phyloP scores from a whole-genome alignment of 2,113 vertebrate species.

The Anolis carolinensis region DNA sequence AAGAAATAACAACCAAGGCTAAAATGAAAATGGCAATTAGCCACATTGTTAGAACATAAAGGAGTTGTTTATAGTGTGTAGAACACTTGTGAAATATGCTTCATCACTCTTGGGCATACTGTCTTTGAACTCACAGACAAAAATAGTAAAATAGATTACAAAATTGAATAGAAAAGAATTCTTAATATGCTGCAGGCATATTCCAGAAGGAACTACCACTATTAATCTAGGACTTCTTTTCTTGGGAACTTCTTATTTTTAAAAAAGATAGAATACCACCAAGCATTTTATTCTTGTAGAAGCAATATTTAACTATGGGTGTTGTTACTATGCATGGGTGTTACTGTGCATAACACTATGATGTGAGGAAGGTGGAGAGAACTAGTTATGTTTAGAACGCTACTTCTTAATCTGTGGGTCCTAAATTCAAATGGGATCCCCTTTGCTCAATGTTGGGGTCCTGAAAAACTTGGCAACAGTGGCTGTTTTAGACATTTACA shows the following conservation, averaged over 20 bases:
- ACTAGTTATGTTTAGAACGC: background rate
- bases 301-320: too few relatives aligned
- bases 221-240: background rate
- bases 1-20: slow-evolving; percentile 53
- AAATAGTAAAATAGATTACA: slow-evolving; percentile 5
- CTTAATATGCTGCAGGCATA: background rate
- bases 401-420: too few relatives aligned
- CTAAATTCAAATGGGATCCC: too few relatives aligned
- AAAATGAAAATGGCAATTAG: slow-evolving; percentile 29
- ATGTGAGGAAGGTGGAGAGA: background rate
- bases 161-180: background rate
- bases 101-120: background rate
- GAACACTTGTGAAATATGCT: background rate
- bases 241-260: background rate
- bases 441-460: too few relatives aligned
- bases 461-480: too few relatives aligned
- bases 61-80: background rate
- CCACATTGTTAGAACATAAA: slow-evolving; percentile 7
- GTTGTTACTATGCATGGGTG: too few relatives aligned
- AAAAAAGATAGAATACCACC: background rate
- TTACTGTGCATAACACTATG: background rate
- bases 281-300: too few relatives aligned
- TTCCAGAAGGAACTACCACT: background rate
- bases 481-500: too few relatives aligned
- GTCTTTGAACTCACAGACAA: background rate